Percentiles rank a stretch among this genome's conserved stretches.
phyloP scores from a whole-genome alignment of 1,140 invertebrate species.

The Bradynema listronoti region DNA sequence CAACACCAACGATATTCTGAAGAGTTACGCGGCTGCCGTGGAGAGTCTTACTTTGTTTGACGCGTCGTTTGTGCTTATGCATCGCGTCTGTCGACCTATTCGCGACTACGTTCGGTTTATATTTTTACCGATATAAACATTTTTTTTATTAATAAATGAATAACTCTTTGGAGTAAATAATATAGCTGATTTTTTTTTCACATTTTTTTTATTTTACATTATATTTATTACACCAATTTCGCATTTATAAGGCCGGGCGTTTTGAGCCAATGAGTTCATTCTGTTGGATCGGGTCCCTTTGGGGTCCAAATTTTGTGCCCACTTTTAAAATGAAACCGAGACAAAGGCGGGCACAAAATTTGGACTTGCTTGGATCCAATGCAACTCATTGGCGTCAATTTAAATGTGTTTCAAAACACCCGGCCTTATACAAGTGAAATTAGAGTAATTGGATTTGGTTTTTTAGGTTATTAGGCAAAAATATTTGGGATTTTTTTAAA shows the following conservation, averaged over 20 bases:
- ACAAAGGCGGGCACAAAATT: too few species aligned
- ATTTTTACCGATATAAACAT: not conserved
- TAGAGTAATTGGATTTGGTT: not conserved
- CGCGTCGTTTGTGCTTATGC: conserved; percentile 81
- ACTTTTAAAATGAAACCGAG: too few species aligned
- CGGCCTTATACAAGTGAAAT: not conserved
- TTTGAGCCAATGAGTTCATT: not conserved
- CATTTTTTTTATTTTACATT: not conserved
- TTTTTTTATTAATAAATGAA: not conserved
- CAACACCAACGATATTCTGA: conserved; percentile 91
- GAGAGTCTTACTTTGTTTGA: conserved; percentile 83
- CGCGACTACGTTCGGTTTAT: conserved; percentile 63
- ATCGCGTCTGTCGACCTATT: conserved; percentile 87
- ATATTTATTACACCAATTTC: not conserved
- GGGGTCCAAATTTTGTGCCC: too few species aligned
- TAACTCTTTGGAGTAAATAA: not conserved
- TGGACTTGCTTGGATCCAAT: too few species aligned
- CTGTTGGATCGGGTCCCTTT: not conserved
- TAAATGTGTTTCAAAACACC: too few species aligned
- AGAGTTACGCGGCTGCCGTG: conserved; percentile 89
- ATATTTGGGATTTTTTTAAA: not conserved
- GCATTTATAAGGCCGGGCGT: not conserved
- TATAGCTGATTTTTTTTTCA: not conserved
- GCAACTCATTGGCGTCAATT: too few species aligned
- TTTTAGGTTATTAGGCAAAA: not conserved